A percentile compares a stretch with the other conserved stretches of the same genome.
These are phyloP conservation scores for Metopia argyrocephala DNA, from an alignment of 2,888 invertebrate species.

Conservation along the genomic window DNA sequence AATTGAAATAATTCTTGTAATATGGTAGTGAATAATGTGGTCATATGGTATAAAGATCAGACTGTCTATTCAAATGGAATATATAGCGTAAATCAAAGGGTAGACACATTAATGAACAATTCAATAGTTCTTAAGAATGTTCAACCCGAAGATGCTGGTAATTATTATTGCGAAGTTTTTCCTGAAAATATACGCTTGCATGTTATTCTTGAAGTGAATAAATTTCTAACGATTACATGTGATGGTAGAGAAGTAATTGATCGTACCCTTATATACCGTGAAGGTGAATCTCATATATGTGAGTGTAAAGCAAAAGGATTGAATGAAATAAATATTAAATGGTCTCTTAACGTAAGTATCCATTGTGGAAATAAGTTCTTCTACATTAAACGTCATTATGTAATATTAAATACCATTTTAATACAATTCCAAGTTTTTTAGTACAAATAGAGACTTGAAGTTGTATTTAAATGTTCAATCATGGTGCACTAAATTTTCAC, in stretches of 20 bases:
- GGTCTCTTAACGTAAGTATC: slow-evolving; percentile 74
- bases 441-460: too few species aligned
- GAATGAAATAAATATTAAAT: slow-evolving; percentile 71
- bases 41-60: slow-evolving; percentile 73
- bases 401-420: too few species aligned
- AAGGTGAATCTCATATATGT: slow-evolving; percentile 74
- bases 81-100: slow-evolving; percentile 66
- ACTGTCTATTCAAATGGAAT: slow-evolving; percentile 70
- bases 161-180: slow-evolving; percentile 72
- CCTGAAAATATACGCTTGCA: slow-evolving; percentile 71
- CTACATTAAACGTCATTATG: too few species aligned
- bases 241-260: slow-evolving; percentile 75
- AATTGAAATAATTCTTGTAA: not conserved
- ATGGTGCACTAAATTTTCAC: too few species aligned
- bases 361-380: not conserved
- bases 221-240: slow-evolving; percentile 71
- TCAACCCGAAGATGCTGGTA: slow-evolving; percentile 70
- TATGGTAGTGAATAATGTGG: slow-evolving; percentile 70
- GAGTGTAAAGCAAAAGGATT: slow-evolving; percentile 71
- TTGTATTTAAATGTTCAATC: too few species aligned
- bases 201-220: slow-evolving; percentile 69
- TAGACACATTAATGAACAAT: slow-evolving; percentile 72
- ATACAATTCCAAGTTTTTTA: too few species aligned
- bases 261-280: slow-evolving; percentile 73
- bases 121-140: slow-evolving; percentile 70